A percentile compares a stretch with the other conserved stretches of the same genome.
Conservation (phyloP, 2,797 vertebrate genomes). For the Propithecus deckenii region DNA sequence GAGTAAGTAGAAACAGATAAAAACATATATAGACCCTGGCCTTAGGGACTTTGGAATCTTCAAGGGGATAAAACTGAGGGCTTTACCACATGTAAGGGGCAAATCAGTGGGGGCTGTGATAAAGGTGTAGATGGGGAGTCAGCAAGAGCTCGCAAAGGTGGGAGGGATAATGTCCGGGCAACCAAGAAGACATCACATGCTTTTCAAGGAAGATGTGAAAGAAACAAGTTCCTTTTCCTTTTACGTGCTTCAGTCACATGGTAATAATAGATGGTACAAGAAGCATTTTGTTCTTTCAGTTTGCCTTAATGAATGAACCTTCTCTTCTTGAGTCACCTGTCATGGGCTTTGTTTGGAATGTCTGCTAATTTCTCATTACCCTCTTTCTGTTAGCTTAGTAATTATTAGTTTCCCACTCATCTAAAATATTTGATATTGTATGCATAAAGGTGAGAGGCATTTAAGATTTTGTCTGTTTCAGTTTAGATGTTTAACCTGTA, state of each 20-base stretch:
- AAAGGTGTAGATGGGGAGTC: background rate
- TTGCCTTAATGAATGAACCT: background rate
- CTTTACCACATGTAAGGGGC: background rate
- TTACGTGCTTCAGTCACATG: background rate
- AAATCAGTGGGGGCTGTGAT: background rate
- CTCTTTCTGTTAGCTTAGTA: constrained; percentile 1
- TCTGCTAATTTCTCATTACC: background rate
- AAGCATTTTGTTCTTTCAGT: constrained; percentile 14
- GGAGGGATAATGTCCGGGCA: background rate
- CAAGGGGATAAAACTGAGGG: background rate
- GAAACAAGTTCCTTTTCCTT: background rate
- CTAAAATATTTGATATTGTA: background rate
- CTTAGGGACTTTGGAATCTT: background rate
- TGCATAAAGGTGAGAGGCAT: constrained; percentile 2
- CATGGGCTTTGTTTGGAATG: background rate
- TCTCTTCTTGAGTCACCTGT: background rate
- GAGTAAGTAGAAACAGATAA: constrained; percentile 11
- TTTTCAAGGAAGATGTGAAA: constrained; percentile 20
- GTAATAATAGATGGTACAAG: background rate
- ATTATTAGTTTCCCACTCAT: background rate
- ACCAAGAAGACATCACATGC: background rate
- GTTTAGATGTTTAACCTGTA: background rate
- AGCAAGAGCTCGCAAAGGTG: background rate
- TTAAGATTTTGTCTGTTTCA: constrained; percentile 22
- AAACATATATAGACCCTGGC: background rate